Conservation (phyloP, 2,888 invertebrate species). For the Erebia epiphron region DNA sequence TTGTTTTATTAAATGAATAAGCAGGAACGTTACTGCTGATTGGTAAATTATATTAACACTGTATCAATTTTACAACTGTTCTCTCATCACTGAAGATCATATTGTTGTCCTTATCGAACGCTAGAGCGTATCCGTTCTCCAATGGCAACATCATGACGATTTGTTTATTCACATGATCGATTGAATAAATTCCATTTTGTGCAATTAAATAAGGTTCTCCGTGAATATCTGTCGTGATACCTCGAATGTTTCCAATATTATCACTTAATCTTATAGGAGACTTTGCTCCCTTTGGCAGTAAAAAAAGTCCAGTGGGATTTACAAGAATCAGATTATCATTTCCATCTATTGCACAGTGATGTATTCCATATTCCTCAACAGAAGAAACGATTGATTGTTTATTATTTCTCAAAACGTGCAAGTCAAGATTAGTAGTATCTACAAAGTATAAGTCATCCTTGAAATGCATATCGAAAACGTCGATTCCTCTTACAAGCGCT, state of each 20-base stretch:
- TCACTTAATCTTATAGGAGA: conserved; percentile 47
- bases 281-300: conserved; percentile 47
- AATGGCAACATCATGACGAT: conserved; percentile 49
- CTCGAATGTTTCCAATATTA: conserved; percentile 52
- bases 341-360: conserved; percentile 56
- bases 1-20: too few relatives aligned
- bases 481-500: conserved; percentile 50
- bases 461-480: conserved; percentile 63
- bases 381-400: conserved; percentile 44
- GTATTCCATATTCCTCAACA: conserved; percentile 52
- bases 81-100: conserved; percentile 61
- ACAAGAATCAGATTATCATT: conserved; percentile 54
- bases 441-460: conserved; percentile 57
- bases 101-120: conserved; percentile 61
- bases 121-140: conserved; percentile 58
- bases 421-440: conserved; percentile 57
- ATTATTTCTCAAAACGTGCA: conserved; percentile 49
- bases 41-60: not conserved
- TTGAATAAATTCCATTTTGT: conserved; percentile 57
- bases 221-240: conserved; percentile 52
- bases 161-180: conserved; percentile 49
- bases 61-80: conserved; percentile 52
- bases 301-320: conserved; percentile 53
- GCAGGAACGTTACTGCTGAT: not conserved
- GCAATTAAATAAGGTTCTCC: conserved; percentile 57